Evolutionary conservation across 2,797 vertebrate genomes (phyloP), one percentile per base, ranked within the genome.

Genomic region (Anguilla obscura): DNA sequence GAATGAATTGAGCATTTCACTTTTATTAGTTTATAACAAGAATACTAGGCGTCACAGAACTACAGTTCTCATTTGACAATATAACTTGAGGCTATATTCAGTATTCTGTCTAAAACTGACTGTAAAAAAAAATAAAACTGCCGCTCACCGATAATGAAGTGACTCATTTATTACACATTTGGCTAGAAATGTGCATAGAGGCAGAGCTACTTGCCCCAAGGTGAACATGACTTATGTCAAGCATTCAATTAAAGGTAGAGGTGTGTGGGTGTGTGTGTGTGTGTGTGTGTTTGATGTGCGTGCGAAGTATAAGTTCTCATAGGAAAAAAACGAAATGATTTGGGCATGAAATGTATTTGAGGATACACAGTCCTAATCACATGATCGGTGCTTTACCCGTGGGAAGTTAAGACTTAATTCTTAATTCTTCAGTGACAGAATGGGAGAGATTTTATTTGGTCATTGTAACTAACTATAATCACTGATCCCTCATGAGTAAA

Each of bases 381-480:
- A 48, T 83, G 50, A 33, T 84, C 30, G 50, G 10, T 30, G 52
- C 30, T n/a, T 30, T 84, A 84, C 83, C 50, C 45, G 27, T 84
- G 45, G 27, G 50, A 84, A 54, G 14, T 36, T 76, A 40, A 40
- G 21, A 50, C 45, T 82, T 82, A 82, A 48, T 82, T 80, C 40
- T 21, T 40, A 80, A 45, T 80, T 82, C 18, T 48, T 9, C 79
- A 48, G 45, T 50, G 79, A 82, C 79, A 82, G 21, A 82, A 48
- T 50, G 8, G 45, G 79, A 82, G 40, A 82, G 79, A 48, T 82
- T 79, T 50, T 48, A 82, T 50, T 50, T 82, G 45, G 79, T 12
- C 7, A 45, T 48, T 50, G 21, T 50, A 21, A 79, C 74, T n/a
- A 21, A 79, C 74, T 45, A 33, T 82, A 82, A 82, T 82, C 21